These are phyloP conservation scores for Anas georgica DNA, from an alignment of 2,797 vertebrate genomes.

Conservation along the genomic window DNA sequence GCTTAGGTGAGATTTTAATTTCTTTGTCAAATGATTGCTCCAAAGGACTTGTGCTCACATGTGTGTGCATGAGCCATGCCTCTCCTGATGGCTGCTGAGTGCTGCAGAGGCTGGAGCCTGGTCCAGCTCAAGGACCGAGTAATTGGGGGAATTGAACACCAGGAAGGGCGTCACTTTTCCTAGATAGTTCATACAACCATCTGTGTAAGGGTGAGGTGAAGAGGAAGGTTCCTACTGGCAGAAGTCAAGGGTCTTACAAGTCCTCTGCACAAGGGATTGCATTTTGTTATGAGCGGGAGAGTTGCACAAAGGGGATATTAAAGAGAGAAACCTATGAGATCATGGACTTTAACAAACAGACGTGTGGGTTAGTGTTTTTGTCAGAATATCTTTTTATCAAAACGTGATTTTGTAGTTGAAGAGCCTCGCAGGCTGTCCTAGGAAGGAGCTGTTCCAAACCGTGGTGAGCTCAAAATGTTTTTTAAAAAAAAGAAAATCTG, in stretches of 20 bases:
- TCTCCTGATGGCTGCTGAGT: neutral
- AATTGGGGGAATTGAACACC: no score
- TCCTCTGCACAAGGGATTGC: neutral
- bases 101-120: neutral
- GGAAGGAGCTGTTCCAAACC: neutral
- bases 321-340: neutral
- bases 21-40: fast-evolving
- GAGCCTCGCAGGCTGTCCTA: neutral
- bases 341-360: neutral
- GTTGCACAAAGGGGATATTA: fast-evolving
- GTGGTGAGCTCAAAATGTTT: fast-evolving
- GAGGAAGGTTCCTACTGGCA: no score
- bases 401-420: no score
- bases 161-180: neutral
- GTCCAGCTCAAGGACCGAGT: neutral
- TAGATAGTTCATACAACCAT: neutral
- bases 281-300: fast-evolving
- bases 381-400: neutral
- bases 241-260: neutral
- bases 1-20: neutral
- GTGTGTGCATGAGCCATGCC: fast-evolving
- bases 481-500: no score
- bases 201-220: neutral
- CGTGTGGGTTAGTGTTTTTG: fast-evolving
- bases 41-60: neutral